Conservation (phyloP, 1,140 invertebrate species). For the Chlorops oryzae region DNA sequence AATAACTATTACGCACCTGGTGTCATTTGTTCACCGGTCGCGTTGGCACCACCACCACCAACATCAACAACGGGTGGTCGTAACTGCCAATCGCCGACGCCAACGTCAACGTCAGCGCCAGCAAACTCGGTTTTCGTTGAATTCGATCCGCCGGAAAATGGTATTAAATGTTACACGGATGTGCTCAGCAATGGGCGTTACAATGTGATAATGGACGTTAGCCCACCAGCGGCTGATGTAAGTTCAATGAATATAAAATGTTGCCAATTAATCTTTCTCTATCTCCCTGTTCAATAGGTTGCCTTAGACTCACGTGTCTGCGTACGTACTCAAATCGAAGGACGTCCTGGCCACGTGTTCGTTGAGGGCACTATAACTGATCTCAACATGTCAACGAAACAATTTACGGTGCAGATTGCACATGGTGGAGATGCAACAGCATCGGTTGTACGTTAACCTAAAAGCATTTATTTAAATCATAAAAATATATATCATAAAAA, state of each 20-base stretch:
- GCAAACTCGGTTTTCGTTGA: constrained; percentile 64
- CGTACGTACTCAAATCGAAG: constrained; percentile 46
- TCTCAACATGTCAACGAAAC: constrained; percentile 62
- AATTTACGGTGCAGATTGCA: constrained; percentile 73
- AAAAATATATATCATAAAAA: too few species aligned
- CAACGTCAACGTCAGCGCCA: constrained; percentile 45
- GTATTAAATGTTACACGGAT: constrained; percentile 56
- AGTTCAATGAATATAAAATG: too few species aligned
- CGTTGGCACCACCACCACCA: constrained; percentile 46
- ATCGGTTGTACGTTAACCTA: constrained; percentile 13
- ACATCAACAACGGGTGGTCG: constrained; percentile 15
- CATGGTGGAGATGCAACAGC: constrained; percentile 28
- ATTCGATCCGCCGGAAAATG: constrained; percentile 61
- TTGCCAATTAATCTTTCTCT: not conserved
- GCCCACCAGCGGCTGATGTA: constrained; percentile 65
- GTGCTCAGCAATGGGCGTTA: constrained; percentile 70
- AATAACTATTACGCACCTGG: constrained; percentile 79
- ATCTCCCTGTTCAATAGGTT: constrained; percentile 38
- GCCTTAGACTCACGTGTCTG: constrained; percentile 50
- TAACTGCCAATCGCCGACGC: constrained; percentile 1
- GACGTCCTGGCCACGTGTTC: constrained; percentile 58
- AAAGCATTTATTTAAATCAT: not conserved
- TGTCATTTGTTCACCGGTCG: constrained; percentile 53
- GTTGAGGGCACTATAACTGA: constrained; percentile 76
- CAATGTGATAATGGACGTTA: constrained; percentile 89